Conservation (phyloP, 2,888 invertebrate genomes). For the Lapara coniferarum region DNA sequence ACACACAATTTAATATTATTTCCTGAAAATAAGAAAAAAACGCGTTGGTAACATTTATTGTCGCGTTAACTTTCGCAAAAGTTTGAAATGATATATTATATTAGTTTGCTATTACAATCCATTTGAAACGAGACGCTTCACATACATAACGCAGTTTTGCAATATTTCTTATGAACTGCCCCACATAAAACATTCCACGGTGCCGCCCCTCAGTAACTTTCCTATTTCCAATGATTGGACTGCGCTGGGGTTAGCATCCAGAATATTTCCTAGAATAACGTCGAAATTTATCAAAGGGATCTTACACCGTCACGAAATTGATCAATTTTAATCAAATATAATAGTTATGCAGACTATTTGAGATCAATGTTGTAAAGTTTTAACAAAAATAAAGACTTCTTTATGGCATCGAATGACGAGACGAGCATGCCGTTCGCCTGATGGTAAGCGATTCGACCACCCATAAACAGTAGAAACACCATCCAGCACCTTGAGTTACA, state of each 20-base stretch:
- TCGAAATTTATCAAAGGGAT: constrained; percentile 5
- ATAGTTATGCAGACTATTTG: neutral
- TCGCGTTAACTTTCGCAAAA: constrained; percentile 35
- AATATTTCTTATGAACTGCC: constrained; percentile 69
- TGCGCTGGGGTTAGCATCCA: constrained; percentile 26
- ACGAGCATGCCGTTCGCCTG: too few species aligned
- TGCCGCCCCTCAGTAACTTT: constrained; percentile 67
- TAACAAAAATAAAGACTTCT: too few species aligned
- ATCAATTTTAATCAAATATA: neutral
- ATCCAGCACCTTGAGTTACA: too few species aligned
- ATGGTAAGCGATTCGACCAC: too few species aligned
- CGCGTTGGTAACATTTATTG: neutral
- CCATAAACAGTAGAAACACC: too few species aligned
- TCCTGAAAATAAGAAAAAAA: neutral
- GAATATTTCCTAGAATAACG: constrained; percentile 12
- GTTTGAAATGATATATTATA: constrained; percentile 43
- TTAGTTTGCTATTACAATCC: constrained; percentile 39
- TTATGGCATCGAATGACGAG: too few species aligned
- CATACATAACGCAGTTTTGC: constrained; percentile 61
- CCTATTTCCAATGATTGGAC: constrained; percentile 64
- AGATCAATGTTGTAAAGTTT: too few species aligned
- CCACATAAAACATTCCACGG: constrained; percentile 68
- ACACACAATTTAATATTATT: too few species aligned
- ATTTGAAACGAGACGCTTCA: constrained; percentile 53
- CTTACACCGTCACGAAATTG: neutral